A percentile compares a stretch with the other conserved stretches of the same genome.
phyloP scores from a whole-genome alignment of 2,113 vertebrate species.

The Platysteira castanea region DNA sequence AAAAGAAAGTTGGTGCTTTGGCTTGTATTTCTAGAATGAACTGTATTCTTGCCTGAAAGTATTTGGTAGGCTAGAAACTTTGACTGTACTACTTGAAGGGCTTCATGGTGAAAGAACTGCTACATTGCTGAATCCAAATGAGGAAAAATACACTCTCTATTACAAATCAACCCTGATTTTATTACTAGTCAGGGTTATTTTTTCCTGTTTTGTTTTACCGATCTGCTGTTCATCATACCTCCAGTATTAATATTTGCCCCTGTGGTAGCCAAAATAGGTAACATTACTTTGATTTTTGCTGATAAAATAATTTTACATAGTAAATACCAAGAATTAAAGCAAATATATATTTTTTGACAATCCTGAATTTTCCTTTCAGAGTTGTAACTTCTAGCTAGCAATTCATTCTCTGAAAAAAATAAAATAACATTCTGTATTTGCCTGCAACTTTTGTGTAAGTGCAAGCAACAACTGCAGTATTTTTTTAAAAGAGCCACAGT shows the following conservation, averaged over 20 bases:
- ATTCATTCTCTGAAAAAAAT: not conserved
- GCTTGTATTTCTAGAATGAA: not conserved
- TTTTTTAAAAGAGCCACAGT: slow-evolving; percentile 59
- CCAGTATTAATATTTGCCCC: not conserved
- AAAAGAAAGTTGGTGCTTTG: not conserved
- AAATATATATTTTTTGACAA: not conserved
- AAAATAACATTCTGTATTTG: not conserved
- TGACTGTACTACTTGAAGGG: not conserved
- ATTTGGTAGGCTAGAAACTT: not conserved
- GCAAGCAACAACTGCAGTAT: slow-evolving; percentile 28
- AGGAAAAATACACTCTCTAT: not conserved
- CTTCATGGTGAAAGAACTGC: not conserved
- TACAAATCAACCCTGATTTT: not conserved
- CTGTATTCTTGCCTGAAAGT: not conserved
- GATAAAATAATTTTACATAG: not conserved
- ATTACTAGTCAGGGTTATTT: not conserved
- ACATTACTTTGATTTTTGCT: not conserved
- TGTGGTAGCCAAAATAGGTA: not conserved
- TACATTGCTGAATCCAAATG: not conserved
- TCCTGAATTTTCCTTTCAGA: not conserved
- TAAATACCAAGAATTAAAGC: not conserved
- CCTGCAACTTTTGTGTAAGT: slow-evolving; percentile 8
- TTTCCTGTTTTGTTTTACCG: not conserved
- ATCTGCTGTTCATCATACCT: not conserved
- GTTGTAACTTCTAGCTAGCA: not conserved